A percentile compares a stretch with the other conserved stretches of the same genome.
Conservation (phyloP, 2,888 invertebrate species). For the Lamellibrachia columna region DNA sequence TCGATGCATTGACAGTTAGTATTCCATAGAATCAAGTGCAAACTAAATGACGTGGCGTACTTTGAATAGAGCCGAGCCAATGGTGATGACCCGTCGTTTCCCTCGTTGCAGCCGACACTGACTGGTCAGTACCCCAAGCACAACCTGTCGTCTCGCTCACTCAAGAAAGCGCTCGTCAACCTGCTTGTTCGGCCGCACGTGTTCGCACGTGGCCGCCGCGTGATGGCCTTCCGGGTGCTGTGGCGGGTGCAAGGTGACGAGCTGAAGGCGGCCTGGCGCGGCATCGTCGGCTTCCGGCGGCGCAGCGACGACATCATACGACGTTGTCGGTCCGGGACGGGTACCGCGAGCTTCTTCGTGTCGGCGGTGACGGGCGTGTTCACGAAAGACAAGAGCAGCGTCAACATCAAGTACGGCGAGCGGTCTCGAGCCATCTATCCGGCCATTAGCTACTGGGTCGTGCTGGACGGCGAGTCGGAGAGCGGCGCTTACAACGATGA, state of each 20-base stretch:
- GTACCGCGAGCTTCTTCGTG: not conserved
- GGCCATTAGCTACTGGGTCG: not conserved
- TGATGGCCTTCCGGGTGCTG: not conserved
- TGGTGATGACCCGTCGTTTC: not conserved
- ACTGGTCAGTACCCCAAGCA: not conserved
- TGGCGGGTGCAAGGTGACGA: not conserved
- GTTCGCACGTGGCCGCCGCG: not conserved
- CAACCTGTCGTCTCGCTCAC: not conserved
- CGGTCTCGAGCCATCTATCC: not conserved
- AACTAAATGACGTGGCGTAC: not conserved
- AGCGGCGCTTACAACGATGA: not conserved
- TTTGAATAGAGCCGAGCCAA: not conserved
- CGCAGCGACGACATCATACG: not conserved
- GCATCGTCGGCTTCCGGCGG: not conserved
- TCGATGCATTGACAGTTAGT: not conserved
- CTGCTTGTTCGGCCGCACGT: not conserved
- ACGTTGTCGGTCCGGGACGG: not conserved
- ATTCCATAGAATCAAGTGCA: not conserved
- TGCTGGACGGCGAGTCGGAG: not conserved
- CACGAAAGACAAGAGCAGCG: slow-evolving; percentile 11
- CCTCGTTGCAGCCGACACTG: not conserved
- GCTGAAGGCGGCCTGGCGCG: not conserved
- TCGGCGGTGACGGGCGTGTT: not conserved
- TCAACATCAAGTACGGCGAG: not conserved
- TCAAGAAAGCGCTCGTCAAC: not conserved